A percentile compares a stretch with the other conserved stretches of the same genome.
Conservation (phyloP, 2,888 invertebrate genomes). For the Aleiodes leptofemur region DNA sequence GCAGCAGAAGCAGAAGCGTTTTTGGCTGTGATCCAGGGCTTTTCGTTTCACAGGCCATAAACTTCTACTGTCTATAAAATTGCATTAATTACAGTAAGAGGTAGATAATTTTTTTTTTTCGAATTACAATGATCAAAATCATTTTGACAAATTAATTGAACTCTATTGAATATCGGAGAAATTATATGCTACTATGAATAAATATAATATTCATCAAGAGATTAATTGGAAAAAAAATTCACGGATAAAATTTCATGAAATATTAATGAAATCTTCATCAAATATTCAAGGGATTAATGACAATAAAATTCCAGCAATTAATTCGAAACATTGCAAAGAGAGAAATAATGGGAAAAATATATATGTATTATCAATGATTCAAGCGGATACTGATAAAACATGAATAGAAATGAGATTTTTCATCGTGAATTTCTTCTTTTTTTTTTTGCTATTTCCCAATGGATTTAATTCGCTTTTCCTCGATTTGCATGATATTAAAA, state of each 20-base stretch:
- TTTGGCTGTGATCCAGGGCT: conserved; percentile 29
- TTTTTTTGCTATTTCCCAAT: background rate
- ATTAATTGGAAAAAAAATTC: background rate
- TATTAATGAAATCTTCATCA: conserved; percentile 1
- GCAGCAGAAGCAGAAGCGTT: background rate
- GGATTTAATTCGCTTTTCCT: conserved; percentile 18
- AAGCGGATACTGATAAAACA: background rate
- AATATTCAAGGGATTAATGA: too few relatives aligned
- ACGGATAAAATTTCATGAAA: background rate
- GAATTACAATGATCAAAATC: background rate
- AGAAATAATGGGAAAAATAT: background rate
- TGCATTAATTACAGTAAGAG: conserved; percentile 2
- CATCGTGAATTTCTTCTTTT: background rate
- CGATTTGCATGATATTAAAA: conserved; percentile 30
- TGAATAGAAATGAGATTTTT: conserved; percentile 11
- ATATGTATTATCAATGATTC: too few relatives aligned
- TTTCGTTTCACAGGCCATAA: conserved; percentile 33
- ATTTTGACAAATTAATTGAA: background rate
- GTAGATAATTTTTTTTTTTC: background rate
- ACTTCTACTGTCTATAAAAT: conserved; percentile 22
- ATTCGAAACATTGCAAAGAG: background rate
- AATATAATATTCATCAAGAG: conserved; percentile 2
- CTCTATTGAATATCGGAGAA: background rate
- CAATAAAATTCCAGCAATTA: too few relatives aligned
- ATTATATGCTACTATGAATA: background rate